Base-by-base conservation (phyloP, 2,113 vertebrate genomes). In the Hemiscyllium ocellatum region DNA sequence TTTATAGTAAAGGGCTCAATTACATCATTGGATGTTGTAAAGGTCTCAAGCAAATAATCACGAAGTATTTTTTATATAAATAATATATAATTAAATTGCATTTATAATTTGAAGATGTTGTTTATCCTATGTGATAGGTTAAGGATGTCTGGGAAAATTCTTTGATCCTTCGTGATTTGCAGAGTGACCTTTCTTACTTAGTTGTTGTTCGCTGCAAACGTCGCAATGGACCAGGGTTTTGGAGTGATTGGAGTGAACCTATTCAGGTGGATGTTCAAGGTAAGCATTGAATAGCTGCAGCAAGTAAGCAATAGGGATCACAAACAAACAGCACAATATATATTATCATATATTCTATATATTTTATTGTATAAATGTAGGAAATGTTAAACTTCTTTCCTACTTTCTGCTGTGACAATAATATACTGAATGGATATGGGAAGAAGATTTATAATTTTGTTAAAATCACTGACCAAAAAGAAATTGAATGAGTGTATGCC, bases 221-320 rank as follows among this genome's bases (percentile, higher is more conserved):
- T 6, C 96, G 42, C 1, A 96, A 17, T 0, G 96, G 97, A 0
- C 97, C 97, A 0, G 98, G 97, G 0, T 29, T 98, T 96, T 99
- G 99, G 99, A 99, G 99, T 72, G 97, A 98, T 56, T 99, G 99
- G 99, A 99, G 99, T 94, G 42, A 96, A 0, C 97, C 97, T 0
- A 96, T 97, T 52, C 95, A 97, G 26, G 97, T 98, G 96, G 97
- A 70, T 17, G 95, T 97, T 20, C 96, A 97, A 97, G 98, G 98
- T 99, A 97, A 96, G 98, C 13, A 76, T 33, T 66, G 61, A 66
- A 37, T 24, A 66, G 13, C n/a, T 93, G 61, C 33, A 93, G n/a
- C 4, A 37, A 91, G 66, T 91, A 91, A n/a, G 19, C n/a, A 68
- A 61, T n/a, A 68, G 29, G 33, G 33, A 19, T 22, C 42, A 52